These are phyloP conservation scores for Eupithecia subfuscata DNA, from an alignment of 2,888 invertebrate genomes.

Conservation along the genomic window DNA sequence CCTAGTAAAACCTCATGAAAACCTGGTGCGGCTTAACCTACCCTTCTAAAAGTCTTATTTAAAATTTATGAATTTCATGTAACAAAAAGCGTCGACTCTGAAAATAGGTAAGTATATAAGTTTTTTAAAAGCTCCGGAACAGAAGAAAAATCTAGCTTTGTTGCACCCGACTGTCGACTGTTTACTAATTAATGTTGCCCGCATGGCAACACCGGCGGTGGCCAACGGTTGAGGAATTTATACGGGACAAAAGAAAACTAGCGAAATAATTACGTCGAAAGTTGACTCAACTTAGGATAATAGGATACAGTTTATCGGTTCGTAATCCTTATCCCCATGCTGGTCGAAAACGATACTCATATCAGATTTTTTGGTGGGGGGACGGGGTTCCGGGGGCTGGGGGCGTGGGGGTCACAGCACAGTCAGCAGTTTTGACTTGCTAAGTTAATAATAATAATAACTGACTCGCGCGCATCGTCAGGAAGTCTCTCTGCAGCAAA, in stretches of 20 bases:
- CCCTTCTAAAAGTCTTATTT: conserved; percentile 52
- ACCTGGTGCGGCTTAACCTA: conserved; percentile 49
- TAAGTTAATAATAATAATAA: too few relatives aligned
- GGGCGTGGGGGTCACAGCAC: too few relatives aligned
- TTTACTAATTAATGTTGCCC: conserved; percentile 81
- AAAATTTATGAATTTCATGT: conserved; percentile 56
- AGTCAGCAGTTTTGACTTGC: too few relatives aligned
- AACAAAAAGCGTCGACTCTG: conserved; percentile 54
- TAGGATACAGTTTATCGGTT: neutral
- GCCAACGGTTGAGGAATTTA: conserved; percentile 41
- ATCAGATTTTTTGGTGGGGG: too few relatives aligned
- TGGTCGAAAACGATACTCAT: too few relatives aligned
- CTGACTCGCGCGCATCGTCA: too few relatives aligned
- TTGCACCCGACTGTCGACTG: conserved; percentile 71
- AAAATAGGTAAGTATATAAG: conserved; percentile 46
- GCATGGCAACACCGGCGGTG: conserved; percentile 66
- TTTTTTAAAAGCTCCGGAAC: conserved; percentile 52
- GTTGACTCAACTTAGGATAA: neutral
- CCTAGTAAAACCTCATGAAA: conserved; percentile 35
- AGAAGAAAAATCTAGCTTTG: conserved; percentile 72
- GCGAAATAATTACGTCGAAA: neutral
- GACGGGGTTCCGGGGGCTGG: too few relatives aligned
- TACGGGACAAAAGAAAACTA: neutral
- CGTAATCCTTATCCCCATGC: too few relatives aligned
- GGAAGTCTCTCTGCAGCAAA: too few relatives aligned